Base-by-base conservation (phyloP, 2,888 invertebrate species). In the Cecidostiba fungosa region DNA sequence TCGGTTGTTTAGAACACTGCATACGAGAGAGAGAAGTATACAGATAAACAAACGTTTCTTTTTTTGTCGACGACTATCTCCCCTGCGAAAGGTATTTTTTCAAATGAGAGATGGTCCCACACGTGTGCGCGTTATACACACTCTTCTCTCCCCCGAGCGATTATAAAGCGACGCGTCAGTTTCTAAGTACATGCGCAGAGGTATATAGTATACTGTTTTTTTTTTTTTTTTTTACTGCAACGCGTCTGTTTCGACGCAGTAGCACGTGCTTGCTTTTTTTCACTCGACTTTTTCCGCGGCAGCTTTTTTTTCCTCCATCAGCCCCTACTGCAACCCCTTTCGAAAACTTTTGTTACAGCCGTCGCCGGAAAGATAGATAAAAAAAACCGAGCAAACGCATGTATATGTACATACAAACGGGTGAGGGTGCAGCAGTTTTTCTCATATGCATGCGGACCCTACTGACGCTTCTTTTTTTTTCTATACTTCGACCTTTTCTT, bases 41-140 rank as follows among this genome's bases (percentile, higher is more conserved):
- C 3, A 74, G 89, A 90, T 88, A 89, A 88, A 91, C 90, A 91
- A 91, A 90, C 89, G 89, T 89, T 88, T 89, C 90, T 91, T 91
- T 91, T 91, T 91, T 91, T 90, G 19, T 16, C 8, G 19, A 23
- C 54, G 54, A 43, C 43, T 6, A 19, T 50, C 50, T 19, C 50
- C 50, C 50, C 50, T 91, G 90, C 89, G 50, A 59, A 59, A 59
- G n/a, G 54, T 84, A 84, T 74, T 79, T 84, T 73, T 84, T 72
- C 70, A 26, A 19, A 16, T 66, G 43, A 73, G 66, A 32, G 72
- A 76, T 50, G 74, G 23, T n/a, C 59, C 19, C 69, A 36, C 16
- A 73, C 32, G 32, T 62, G 43, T 5, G 8, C 39, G 76, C 36
- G 76, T 80, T 59, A 36, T 70, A 76, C 76, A 50, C 84, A 74